Evolutionary conservation across 2,888 invertebrate genomes (phyloP).

Genomic region (Rhimphoctona megacephalus): DNA sequence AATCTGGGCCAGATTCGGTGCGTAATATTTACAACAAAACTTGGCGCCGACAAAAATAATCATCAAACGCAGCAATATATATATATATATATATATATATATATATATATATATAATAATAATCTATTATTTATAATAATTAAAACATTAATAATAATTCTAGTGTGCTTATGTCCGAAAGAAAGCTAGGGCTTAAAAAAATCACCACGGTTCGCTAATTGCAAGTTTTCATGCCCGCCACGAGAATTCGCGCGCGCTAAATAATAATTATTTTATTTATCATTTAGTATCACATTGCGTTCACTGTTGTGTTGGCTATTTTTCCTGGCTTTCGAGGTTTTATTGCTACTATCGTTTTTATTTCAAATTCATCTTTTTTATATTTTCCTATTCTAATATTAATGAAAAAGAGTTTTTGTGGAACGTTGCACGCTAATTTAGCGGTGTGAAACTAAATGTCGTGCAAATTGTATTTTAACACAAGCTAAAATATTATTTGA

Average conservation of each 20-base stretch:
- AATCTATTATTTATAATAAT: slow-evolving; percentile 52
- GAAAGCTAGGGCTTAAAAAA: slow-evolving; percentile 63
- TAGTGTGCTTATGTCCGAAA: slow-evolving; percentile 64
- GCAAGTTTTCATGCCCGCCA: slow-evolving; percentile 71
- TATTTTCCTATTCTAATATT: too few species aligned
- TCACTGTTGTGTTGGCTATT: slow-evolving; percentile 83
- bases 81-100: slow-evolving; percentile 54
- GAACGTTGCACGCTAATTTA: too few species aligned
- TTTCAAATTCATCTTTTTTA: neutral
- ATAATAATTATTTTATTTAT: slow-evolving; percentile 84
- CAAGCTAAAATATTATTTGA: neutral
- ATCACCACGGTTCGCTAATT: slow-evolving; percentile 71
- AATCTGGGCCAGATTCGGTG: slow-evolving; percentile 64
- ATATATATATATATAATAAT: slow-evolving; percentile 26
- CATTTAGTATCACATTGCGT: slow-evolving; percentile 85
- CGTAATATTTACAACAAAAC: slow-evolving; percentile 65
- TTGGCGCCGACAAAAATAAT: slow-evolving; percentile 34
- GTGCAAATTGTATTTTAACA: neutral
- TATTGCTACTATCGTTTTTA: slow-evolving; percentile 16
- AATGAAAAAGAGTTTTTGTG: neutral
- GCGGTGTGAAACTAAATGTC: neutral
- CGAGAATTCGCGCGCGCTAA: slow-evolving; percentile 78
- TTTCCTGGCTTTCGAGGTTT: slow-evolving; percentile 78
- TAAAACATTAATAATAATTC: slow-evolving; percentile 45
- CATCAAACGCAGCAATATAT: slow-evolving; percentile 29